Evolutionary conservation across 2,888 invertebrate species (phyloP), one percentile per base, ranked within the genome.

Genomic region (Drosophila picticornis): DNA sequence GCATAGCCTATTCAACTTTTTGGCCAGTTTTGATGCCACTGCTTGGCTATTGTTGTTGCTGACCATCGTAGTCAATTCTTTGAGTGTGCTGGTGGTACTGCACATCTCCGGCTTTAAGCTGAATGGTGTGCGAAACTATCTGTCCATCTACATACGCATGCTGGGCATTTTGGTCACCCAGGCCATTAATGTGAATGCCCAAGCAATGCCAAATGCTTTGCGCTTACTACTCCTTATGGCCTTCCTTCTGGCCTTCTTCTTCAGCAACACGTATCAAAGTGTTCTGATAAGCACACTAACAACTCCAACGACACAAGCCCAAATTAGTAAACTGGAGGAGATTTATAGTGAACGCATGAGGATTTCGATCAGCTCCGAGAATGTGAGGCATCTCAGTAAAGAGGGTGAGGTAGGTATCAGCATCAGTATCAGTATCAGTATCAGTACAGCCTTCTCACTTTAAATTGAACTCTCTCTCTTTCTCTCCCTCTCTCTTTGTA

Each of bases 251-350:
- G 79, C 76, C 27, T 73, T 92, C 25, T 88, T 93, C 48, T 91
- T 93, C 3, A 91, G 87, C 64, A 91, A 91, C 19, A 83, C 90
- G 0, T 93, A 93, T 69, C 93, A 93, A 64, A 92, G 93, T 22
- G 91, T 92, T 60, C 69, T 93, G 4, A 90, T 93, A 1, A 93
- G 92, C 66, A 91, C 91, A 9, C 75, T 93, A 25, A 93, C 93
- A n/a, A 92, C 90, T 16, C 93, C 93, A 0, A 84, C 88, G 19
- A 75, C 88, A 27, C 92, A 93, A 75, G 88, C 92, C 4, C 93
- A 93, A 72, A 91, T 93, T 4, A 90, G 87, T 55, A 83, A 81
- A 48, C 62, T 91, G 22, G 68, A 75, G 19, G 83, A 92, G 59
- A 90, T 93, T 55, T 86, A 91, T 48, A 65, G 72, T 6, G 60